These are phyloP conservation scores for Narcine bancroftii DNA, from an alignment of 2,113 vertebrate species.

Conservation along the genomic window DNA sequence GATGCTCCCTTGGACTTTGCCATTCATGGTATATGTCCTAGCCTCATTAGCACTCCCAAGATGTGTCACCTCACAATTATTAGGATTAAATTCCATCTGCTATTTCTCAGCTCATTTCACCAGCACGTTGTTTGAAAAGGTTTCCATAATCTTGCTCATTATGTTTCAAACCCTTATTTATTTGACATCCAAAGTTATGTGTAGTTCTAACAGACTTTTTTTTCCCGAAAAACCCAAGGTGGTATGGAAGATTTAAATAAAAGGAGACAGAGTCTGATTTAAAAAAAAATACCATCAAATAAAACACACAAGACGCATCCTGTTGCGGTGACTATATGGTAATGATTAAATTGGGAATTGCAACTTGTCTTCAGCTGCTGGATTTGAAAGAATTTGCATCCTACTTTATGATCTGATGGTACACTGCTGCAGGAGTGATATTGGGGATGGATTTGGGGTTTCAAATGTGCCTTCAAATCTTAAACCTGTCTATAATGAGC, in stretches of 20 bases:
- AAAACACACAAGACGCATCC: too few species aligned
- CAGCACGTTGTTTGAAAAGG: neutral
- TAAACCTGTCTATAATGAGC: neutral
- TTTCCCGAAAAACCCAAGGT: neutral
- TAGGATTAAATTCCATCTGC: too few species aligned
- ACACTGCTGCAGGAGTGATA: neutral
- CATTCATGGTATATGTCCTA: too few species aligned
- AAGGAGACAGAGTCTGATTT: neutral
- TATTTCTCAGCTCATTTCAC: too few species aligned
- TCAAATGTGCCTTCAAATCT: constrained; percentile 7
- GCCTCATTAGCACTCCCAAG: too few species aligned
- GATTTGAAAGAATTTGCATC: neutral
- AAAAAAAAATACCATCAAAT: neutral
- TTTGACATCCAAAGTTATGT: neutral
- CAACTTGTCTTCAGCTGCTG: neutral
- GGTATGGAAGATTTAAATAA: neutral
- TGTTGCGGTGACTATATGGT: neutral
- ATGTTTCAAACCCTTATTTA: neutral
- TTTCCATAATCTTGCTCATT: neutral
- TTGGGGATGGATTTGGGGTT: neutral
- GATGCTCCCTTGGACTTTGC: too few species aligned
- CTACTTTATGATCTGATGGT: neutral
- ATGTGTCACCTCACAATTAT: too few species aligned
- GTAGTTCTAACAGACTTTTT: neutral
- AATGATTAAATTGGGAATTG: neutral